Base-by-base conservation (phyloP, 2,888 invertebrate genomes). In the Platerodrilus igneus region DNA sequence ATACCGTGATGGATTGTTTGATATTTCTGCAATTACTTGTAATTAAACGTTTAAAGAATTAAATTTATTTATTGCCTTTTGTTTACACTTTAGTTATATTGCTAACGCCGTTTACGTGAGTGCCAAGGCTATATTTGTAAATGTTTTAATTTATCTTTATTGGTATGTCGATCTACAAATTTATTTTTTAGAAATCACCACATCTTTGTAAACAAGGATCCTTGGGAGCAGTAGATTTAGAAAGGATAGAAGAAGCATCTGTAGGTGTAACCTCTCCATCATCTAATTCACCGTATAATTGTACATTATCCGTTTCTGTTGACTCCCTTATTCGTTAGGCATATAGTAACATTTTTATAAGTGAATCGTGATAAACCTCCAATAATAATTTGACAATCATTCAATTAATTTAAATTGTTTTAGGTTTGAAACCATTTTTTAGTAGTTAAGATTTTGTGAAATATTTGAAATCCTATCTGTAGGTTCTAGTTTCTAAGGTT, bases 181-280 rank as follows among this genome's bases (percentile, higher is more conserved):
- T 10, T 20, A 16, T n/a, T 20, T 45, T 37, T 38, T 66, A 73
- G 52, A 44, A 53, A 26, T 58, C 56, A 37, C 67, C 67, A 15
- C 64, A 72, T 43, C 63, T 80, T 14, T 78, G 75, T 61, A 82
- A 81, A 55, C 81, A 81, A 57, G 81, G 81, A 60, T 82, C 81
- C 11, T 76, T 76, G 3, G 81, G 81, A 11, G 79, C 81, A 13
- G 78, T 79, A 1, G 82, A 82, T 63, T 64, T 81, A 52, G 81
- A 81, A 58, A 76, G 79, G 60, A 83, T 82, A 51, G 81, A 81
- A 63, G 82, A 82, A 58, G 73, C 79, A 26, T 76, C 79, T 9
- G 51, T 64, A 22, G 59, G 53, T 39, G 60, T 75, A 11, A 73
- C 74, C 4, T 67, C 71, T 17, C 51, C 60, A 6, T 47, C 53